These are phyloP conservation scores for Drosophila trichaetosa DNA, from an alignment of 2,888 invertebrate genomes.

Conservation along the genomic window DNA sequence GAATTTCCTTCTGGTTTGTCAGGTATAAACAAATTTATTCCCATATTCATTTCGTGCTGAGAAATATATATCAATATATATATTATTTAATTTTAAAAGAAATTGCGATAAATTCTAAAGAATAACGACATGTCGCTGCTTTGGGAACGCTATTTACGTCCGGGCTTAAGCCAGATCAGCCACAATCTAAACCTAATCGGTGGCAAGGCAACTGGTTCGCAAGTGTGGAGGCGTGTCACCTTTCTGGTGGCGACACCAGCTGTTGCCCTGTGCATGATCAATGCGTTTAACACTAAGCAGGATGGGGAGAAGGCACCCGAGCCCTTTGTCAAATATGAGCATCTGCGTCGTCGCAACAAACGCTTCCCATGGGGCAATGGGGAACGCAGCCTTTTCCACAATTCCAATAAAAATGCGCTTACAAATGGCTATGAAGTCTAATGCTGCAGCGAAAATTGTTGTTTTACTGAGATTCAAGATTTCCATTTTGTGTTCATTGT, in stretches of 20 bases:
- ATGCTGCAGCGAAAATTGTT: not conserved
- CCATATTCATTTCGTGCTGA: conserved; percentile 23
- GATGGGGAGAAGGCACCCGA: conserved; percentile 85
- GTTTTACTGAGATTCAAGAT: not conserved
- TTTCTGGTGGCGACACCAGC: conserved; percentile 92
- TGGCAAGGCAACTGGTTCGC: conserved; percentile 84
- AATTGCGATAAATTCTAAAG: conserved; percentile 29
- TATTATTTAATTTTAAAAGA: conserved; percentile 9
- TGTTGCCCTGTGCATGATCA: conserved; percentile 89
- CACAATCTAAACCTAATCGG: conserved; percentile 10
- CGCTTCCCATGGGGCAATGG: conserved; percentile 97
- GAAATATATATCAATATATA: conserved; percentile 12
- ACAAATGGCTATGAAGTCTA: conserved; percentile 90
- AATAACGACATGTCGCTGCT: conserved; percentile 43
- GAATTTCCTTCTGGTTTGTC: not conserved
- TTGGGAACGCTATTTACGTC: conserved; percentile 45
- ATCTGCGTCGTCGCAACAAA: conserved; percentile 91
- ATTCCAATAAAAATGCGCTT: conserved; percentile 90
- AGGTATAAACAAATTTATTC: not conserved
- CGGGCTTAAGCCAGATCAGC: conserved; percentile 16
- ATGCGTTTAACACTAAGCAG: conserved; percentile 86
- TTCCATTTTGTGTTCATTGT: conserved; percentile 1
- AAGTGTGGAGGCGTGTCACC: conserved; percentile 91
- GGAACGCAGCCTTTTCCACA: conserved; percentile 93
- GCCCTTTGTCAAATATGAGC: conserved; percentile 90